Conservation (phyloP, 2,113 vertebrate genomes). For the Sisor rabdophorus region DNA sequence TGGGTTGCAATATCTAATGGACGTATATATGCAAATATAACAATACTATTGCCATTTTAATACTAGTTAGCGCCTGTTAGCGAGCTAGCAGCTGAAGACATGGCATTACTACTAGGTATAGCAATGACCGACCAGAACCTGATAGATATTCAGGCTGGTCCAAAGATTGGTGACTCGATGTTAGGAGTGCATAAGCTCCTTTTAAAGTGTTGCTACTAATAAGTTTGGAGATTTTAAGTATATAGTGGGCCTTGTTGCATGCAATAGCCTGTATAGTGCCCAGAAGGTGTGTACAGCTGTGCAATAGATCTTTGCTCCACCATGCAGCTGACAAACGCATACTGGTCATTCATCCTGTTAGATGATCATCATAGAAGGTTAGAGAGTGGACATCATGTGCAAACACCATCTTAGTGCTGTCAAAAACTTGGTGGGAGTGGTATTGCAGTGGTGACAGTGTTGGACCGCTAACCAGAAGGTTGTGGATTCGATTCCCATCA, state of each 20-base stretch:
- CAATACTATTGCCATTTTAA: slow-evolving; percentile 36
- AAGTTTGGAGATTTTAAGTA: neutral
- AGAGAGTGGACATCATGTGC: neutral
- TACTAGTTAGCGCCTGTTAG: slow-evolving; percentile 39
- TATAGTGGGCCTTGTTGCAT: slow-evolving; percentile 28
- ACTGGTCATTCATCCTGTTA: neutral
- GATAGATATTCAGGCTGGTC: neutral
- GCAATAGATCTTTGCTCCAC: neutral
- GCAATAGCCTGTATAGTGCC: neutral
- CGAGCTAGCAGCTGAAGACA: slow-evolving; percentile 25
- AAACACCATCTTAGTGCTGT: neutral
- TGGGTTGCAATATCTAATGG: slow-evolving; percentile 43
- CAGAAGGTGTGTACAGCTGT: slow-evolving; percentile 23
- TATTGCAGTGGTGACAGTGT: no score
- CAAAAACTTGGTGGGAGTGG: neutral
- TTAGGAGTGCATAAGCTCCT: neutral
- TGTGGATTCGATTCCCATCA: no score
- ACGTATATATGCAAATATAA: slow-evolving; percentile 15
- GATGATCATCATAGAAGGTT: neutral
- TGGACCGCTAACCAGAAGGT: no score
- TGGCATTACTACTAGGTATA: slow-evolving; percentile 5
- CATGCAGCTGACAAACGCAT: neutral
- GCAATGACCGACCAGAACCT: slow-evolving; percentile 2
- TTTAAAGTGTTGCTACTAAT: neutral
- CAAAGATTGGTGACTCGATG: neutral